A percentile compares a stretch with the other conserved stretches of the same genome.
These are phyloP conservation scores for Acrossocheilus fasciatus DNA, from an alignment of 2,797 vertebrate genomes.

Conservation along the genomic window DNA sequence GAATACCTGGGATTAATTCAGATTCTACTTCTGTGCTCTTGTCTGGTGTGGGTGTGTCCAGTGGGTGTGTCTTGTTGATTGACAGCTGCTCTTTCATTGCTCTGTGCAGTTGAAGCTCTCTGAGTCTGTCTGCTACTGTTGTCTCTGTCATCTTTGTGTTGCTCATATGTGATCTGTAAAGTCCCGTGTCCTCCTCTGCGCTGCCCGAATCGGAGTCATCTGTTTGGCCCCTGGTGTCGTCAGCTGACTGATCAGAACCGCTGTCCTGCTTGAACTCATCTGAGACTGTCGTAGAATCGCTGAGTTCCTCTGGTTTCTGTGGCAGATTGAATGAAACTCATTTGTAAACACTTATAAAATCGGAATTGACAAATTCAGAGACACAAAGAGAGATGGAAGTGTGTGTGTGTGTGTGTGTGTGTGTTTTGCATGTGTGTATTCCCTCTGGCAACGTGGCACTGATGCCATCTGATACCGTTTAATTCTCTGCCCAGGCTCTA, in stretches of 20 bases:
- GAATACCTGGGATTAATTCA: background rate
- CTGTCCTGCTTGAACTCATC: conserved; percentile 40
- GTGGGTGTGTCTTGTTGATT: conserved; percentile 18
- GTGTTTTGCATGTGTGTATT: conserved; percentile 6
- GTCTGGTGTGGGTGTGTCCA: conserved; percentile 35
- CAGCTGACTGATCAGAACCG: conserved; percentile 19
- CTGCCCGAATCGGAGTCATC: conserved; percentile 39
- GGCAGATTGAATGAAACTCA: conserved; percentile 29
- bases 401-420: background rate
- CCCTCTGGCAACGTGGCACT: conserved; percentile 47
- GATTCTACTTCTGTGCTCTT: background rate
- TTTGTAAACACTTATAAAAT: conserved; percentile 33
- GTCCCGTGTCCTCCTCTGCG: conserved; percentile 17
- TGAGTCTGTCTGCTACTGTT: conserved; percentile 26
- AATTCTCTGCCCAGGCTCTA: conserved; percentile 52
- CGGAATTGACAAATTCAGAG: conserved; percentile 24
- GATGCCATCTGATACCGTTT: conserved; percentile 53
- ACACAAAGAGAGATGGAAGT: conserved; percentile 2
- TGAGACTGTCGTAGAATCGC: conserved; percentile 22
- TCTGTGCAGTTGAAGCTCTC: conserved; percentile 45
- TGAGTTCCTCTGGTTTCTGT: conserved; percentile 55
- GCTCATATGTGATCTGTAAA: conserved; percentile 25
- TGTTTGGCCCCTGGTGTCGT: conserved; percentile 37
- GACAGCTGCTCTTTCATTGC: conserved; percentile 42
- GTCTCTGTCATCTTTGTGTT: background rate